phyloP scores from a whole-genome alignment of 1,140 invertebrate genomes.

The Ctenoplectra terminalis region DNA sequence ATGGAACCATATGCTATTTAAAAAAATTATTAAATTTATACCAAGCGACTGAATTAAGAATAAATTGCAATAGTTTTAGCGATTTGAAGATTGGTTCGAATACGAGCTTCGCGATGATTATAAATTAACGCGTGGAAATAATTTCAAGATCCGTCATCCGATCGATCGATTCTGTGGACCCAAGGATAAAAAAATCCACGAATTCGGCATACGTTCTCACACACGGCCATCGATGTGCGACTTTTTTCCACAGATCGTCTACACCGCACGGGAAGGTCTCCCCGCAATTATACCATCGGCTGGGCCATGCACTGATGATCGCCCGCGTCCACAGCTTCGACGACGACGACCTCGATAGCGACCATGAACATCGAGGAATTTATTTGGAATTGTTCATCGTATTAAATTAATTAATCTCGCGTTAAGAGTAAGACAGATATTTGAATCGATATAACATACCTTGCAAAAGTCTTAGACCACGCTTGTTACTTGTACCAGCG shows the following conservation, averaged over 20 bases:
- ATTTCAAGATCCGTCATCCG: too few relatives aligned
- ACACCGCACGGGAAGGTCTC: conserved; percentile 76
- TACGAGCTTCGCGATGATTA: too few relatives aligned
- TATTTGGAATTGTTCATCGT: not conserved
- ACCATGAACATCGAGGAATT: conserved; percentile 26
- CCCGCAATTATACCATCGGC: conserved; percentile 79
- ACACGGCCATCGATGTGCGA: conserved; percentile 24
- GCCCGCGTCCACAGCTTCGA: conserved; percentile 17
- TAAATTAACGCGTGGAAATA: too few relatives aligned
- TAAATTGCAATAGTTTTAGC: too few relatives aligned
- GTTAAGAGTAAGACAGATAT: not conserved
- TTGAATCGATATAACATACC: not conserved
- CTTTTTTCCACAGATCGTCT: conserved; percentile 77
- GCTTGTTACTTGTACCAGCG: too few relatives aligned
- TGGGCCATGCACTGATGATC: conserved; percentile 74
- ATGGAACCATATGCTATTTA: not conserved
- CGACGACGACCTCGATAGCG: conserved; percentile 17
- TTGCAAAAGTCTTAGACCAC: too few relatives aligned
- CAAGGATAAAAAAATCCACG: not conserved
- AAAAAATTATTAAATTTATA: not conserved
- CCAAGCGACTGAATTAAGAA: not conserved
- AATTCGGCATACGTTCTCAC: conserved; percentile 21
- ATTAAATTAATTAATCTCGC: not conserved
- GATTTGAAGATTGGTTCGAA: too few relatives aligned
- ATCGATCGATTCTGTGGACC: conserved; percentile 30